Base-by-base conservation (phyloP, 2,797 vertebrate species). In the Cuculus canorus region DNA sequence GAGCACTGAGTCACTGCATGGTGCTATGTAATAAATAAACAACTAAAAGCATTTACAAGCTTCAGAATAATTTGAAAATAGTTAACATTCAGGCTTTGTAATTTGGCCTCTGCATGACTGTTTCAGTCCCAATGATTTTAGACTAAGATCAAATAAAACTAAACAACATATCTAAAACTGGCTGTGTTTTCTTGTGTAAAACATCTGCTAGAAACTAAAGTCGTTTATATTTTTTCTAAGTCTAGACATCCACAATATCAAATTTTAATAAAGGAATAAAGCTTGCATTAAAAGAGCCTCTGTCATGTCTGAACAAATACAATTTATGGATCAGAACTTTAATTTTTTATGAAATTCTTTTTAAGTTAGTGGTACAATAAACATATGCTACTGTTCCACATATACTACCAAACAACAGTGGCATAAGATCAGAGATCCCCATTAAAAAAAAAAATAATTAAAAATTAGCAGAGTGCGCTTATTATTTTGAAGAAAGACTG, bases 1-100 rank as follows among this genome's bases (percentile, higher is more conserved):
- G 70, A 92, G 41, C 63, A 59, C 59, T 70, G 68, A 91, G 24
- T 92, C 71, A 77, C 47, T 77, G 52, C 71, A 37, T 37, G 52
- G 37, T 92, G 84, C 71, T 72, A 11, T 32, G 45, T 61, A 48
- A 82, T 57, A 90, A 92, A 92, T 43, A 92, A 88, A 81, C 39
- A 94, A 48, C 48, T 94, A 35, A 78, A 93, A 81, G 47, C 25
- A 41, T 83, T 90, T 71, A 88, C 39, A 83, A 83, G 71, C 71
- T 87, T 73, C 3, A 4, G 64, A 87, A 75, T 41, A 85, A 66
- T 73, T 66, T 84, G 56, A 73, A 80, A 87, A 89, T 75, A 73
- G 16, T 80, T 92, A 72, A 63, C 39, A 60, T 79, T 72, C 56
- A 85, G 35, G 14, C 64, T 76, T 86, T 73, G 15, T 69, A 87